Conservation (phyloP, 2,888 invertebrate species). For the Resseliella maxima region DNA sequence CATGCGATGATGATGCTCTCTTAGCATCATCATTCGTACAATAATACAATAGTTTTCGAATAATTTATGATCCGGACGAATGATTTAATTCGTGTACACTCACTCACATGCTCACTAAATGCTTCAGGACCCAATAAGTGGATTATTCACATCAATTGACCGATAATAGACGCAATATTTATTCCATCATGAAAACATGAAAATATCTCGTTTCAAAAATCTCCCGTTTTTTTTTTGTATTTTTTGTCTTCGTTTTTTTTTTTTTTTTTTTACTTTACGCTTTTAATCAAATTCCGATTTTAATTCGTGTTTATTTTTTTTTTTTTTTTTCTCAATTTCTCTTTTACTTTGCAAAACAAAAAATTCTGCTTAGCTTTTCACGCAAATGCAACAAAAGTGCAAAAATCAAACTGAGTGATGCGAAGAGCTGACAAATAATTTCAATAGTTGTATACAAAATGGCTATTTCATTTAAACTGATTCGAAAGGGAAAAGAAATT, state of each 20-base stretch:
- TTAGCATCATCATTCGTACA: not conserved
- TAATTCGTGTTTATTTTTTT: too few relatives aligned
- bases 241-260: too few relatives aligned
- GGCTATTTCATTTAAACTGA: conserved; percentile 21
- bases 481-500: not conserved
- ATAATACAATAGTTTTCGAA: not conserved
- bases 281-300: too few relatives aligned
- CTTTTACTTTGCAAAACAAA: too few relatives aligned
- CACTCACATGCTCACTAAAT: not conserved
- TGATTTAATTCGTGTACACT: not conserved
- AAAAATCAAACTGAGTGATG: not conserved
- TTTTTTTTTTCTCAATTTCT: too few relatives aligned
- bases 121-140: not conserved
- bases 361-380: too few relatives aligned
- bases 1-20: not conserved
- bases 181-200: not conserved
- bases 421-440: not conserved
- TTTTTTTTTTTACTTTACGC: too few relatives aligned
- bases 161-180: conserved; percentile 19
- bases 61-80: not conserved
- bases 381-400: too few relatives aligned
- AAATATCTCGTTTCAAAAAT: too few relatives aligned
- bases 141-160: conserved; percentile 1
- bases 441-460: conserved; percentile 30
- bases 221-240: too few relatives aligned